These are phyloP conservation scores for Sus scrofa DNA, from an alignment of 2,113 vertebrate species.

Conservation along the genomic window T2T-Sscrofa CM000830.6:45591001-45591500, in stretches of 20 bases:
- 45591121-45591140: background rate
- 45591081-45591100: background rate
- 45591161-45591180: slow-evolving; percentile 36
- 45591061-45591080: slow-evolving; percentile 14
- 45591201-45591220: background rate
- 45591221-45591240: slow-evolving; percentile 17
- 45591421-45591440: slow-evolving; percentile 46
- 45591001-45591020: slow-evolving; percentile 42
- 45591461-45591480: background rate
- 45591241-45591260: slow-evolving; percentile 5
- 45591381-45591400: slow-evolving; percentile 6
- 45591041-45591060: background rate
- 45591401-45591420: slow-evolving; percentile 27
- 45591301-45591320: slow-evolving; percentile 14
- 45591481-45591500: background rate
- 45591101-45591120: slow-evolving; percentile 31
- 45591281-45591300: background rate
- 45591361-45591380: slow-evolving; percentile 41
- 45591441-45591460: background rate
- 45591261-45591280: background rate
- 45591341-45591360: slow-evolving; percentile 36
- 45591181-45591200: slow-evolving; percentile 46
- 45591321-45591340: background rate
- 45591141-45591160: background rate
- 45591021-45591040: background rate